Evolutionary conservation across 2,797 vertebrate genomes (phyloP).

Genomic region (Squalus acanthias): DNA sequence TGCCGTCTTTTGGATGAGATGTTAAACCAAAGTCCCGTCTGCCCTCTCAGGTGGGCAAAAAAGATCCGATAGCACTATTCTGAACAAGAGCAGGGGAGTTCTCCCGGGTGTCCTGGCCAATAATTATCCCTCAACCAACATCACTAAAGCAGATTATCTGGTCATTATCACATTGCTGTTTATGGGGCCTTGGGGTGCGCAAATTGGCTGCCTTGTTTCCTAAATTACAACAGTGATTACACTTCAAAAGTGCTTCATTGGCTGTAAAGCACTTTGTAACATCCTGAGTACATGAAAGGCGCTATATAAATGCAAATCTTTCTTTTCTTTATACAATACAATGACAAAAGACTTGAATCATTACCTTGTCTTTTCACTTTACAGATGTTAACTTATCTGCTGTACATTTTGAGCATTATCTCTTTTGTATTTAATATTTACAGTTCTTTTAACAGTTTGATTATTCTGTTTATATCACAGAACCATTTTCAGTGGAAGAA

Average conservation of each 20-base stretch:
- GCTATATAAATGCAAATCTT: background rate
- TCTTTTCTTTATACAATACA: background rate
- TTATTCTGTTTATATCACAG: background rate
- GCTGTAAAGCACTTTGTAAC: background rate
- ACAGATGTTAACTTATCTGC: background rate
- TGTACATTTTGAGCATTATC: background rate
- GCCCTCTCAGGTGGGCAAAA: background rate
- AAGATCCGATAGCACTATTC: background rate
- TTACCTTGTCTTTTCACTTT: background rate
- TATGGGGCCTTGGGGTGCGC: background rate
- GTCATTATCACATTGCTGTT: background rate
- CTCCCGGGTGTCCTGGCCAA: background rate
- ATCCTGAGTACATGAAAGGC: background rate
- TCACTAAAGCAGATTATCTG: background rate
- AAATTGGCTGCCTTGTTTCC: background rate
- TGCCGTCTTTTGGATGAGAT: background rate
- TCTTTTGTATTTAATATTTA: background rate
- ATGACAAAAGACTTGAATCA: background rate
- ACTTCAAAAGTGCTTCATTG: background rate
- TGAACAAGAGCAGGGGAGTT: too few relatives aligned
- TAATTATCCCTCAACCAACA: background rate
- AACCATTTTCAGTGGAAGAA: background rate
- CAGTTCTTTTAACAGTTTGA: background rate
- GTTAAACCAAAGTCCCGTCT: background rate
- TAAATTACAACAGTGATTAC: background rate